phyloP scores from a whole-genome alignment of 2,797 vertebrate genomes.

The Eleutherodactylus coqui region DNA sequence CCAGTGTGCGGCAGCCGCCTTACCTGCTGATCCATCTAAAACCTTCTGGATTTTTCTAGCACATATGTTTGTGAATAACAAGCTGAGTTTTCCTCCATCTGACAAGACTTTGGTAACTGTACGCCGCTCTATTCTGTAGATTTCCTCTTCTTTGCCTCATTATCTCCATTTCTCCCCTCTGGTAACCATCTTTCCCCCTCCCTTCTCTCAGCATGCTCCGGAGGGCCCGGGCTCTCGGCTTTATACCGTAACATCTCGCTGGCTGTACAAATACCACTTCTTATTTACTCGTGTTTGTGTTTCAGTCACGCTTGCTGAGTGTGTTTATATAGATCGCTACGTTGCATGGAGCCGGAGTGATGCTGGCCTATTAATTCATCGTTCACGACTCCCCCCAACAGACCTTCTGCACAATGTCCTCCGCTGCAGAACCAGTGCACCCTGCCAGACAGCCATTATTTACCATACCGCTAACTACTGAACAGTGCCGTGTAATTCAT shows the following conservation, averaged over 20 bases:
- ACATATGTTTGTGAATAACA: not conserved
- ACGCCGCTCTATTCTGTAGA: not conserved
- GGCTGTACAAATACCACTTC: constrained; percentile 52
- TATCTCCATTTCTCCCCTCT: not conserved
- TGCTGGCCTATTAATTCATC: constrained; percentile 24
- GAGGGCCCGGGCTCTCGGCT: constrained; percentile 4
- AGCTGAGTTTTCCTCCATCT: not conserved
- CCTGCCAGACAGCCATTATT: not conserved
- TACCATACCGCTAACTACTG: not conserved
- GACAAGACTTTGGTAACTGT: not conserved
- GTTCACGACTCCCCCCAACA: not conserved
- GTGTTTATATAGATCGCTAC: constrained; percentile 46
- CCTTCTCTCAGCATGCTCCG: not conserved
- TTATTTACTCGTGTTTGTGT: constrained; percentile 52
- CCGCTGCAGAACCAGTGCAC: not conserved
- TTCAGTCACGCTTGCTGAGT: constrained; percentile 15
- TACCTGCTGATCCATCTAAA: not conserved
- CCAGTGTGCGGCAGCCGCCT: not conserved
- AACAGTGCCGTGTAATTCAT: not conserved
- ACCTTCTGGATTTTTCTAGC: not conserved
- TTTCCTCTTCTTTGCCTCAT: not conserved
- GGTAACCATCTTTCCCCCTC: not conserved
- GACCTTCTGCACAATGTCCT: not conserved
- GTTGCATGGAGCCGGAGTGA: not conserved
- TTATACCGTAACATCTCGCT: constrained; percentile 24